Evolutionary conservation across 2,888 invertebrate species (phyloP).

Genomic region (Myopa testacea): DNA sequence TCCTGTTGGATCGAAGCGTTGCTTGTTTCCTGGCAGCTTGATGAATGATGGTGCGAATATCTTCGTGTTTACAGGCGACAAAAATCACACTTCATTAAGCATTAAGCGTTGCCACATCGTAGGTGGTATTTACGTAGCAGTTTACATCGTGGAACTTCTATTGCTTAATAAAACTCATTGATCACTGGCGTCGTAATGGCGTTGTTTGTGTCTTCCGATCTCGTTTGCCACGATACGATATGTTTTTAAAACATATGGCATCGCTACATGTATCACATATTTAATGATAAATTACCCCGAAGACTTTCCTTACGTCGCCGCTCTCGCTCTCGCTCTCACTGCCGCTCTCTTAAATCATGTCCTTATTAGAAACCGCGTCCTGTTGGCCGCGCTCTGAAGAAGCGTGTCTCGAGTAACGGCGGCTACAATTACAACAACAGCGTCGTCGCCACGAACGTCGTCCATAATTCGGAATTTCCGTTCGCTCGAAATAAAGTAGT

Average conservation of each 20-base stretch:
- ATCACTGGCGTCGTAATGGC: no score
- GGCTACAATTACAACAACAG: neutral
- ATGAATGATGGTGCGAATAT: neutral
- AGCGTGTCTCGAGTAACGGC: no score
- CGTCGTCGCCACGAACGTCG: neutral
- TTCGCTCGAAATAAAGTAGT: constrained; percentile 31
- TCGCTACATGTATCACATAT: no score
- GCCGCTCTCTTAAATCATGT: no score
- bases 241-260: no score
- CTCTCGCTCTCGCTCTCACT: neutral
- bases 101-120: neutral
- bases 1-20: no score
- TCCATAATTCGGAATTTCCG: constrained; percentile 25
- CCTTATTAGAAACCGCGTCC: neutral
- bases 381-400: neutral
- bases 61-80: constrained; percentile 52
- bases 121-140: neutral
- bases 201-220: no score
- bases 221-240: no score
- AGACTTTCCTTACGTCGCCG: neutral
- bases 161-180: no score
- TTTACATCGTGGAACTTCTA: neutral
- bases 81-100: constrained; percentile 24
- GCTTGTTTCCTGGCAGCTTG: neutral
- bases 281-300: no score